These are phyloP conservation scores for Xylocampa areola DNA, from an alignment of 2,888 invertebrate genomes.

Conservation along the genomic window DNA sequence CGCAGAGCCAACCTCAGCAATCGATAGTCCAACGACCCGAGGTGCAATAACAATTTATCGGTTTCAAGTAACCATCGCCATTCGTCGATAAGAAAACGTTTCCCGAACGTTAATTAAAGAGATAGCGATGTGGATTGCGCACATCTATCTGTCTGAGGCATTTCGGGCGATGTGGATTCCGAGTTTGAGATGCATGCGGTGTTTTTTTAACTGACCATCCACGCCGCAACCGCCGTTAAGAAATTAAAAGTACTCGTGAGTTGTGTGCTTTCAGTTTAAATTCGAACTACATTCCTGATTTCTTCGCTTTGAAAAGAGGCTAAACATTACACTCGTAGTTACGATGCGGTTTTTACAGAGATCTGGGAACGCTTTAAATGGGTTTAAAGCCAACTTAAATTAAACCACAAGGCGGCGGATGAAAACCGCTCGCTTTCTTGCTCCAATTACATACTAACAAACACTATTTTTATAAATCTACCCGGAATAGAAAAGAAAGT, in stretches of 20 bases:
- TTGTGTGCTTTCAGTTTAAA: slow-evolving; percentile 31
- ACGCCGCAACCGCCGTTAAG: slow-evolving; percentile 8
- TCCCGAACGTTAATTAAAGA: slow-evolving; percentile 70
- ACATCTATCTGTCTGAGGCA: slow-evolving; percentile 49
- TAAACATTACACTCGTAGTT: slow-evolving; percentile 5
- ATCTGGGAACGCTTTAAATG: slow-evolving; percentile 19
- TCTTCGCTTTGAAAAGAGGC: slow-evolving; percentile 19
- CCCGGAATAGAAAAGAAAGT: slow-evolving; percentile 51
- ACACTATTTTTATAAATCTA: slow-evolving; percentile 18
- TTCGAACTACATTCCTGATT: slow-evolving; percentile 24
- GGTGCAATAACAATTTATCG: slow-evolving; percentile 70
- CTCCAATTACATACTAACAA: slow-evolving; percentile 22
- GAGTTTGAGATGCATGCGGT: slow-evolving; percentile 32
- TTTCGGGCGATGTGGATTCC: slow-evolving; percentile 38
- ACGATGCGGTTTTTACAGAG: slow-evolving; percentile 17
- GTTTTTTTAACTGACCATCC: slow-evolving; percentile 34
- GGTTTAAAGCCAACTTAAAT: slow-evolving; percentile 21
- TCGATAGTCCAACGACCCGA: slow-evolving; percentile 76
- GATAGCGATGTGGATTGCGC: slow-evolving; percentile 56
- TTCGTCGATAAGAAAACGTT: slow-evolving; percentile 66
- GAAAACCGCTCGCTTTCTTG: slow-evolving; percentile 19
- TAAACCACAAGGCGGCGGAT: slow-evolving; percentile 20
- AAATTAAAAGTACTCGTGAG: slow-evolving; percentile 43
- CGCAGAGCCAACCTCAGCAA: slow-evolving; percentile 55
- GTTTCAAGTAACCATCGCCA: slow-evolving; percentile 63